These are phyloP conservation scores for Dendrolimus kikuchii DNA, from an alignment of 1,140 invertebrate genomes.

Conservation along the genomic window DNA sequence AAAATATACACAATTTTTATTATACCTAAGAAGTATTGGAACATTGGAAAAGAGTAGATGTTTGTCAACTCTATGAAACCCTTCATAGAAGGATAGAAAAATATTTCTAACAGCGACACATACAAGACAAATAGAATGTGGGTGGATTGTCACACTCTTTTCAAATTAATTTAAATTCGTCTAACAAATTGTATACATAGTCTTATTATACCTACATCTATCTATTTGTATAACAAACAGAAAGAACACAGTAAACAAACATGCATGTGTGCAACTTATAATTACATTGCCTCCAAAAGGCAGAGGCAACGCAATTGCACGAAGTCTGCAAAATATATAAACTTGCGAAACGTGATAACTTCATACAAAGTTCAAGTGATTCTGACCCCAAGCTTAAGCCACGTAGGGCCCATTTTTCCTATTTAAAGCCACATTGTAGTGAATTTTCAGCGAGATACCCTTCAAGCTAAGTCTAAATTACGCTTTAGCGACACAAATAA, in stretches of 20 bases:
- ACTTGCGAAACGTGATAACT: conserved; percentile 19
- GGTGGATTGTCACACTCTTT: no score
- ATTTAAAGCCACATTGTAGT: conserved; percentile 7
- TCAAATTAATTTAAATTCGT: not conserved
- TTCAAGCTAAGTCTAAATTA: conserved; percentile 45
- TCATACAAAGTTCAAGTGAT: conserved; percentile 8
- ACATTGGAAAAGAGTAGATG: no score
- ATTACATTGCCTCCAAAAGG: conserved; percentile 25
- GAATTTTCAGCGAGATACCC: conserved; percentile 34
- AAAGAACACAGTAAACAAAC: conserved; percentile 1
- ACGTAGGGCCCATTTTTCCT: conserved; percentile 24
- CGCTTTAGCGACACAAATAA: conserved; percentile 45
- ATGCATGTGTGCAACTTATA: conserved; percentile 22
- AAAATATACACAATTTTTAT: no score
- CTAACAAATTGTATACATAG: not conserved
- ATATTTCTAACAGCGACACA: no score
- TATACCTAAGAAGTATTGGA: no score
- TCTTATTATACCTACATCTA: not conserved
- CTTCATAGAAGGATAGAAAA: no score
- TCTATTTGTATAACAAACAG: not conserved
- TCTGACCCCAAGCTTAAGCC: conserved; percentile 13
- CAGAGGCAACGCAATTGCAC: conserved; percentile 39
- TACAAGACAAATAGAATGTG: no score
- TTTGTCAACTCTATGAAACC: no score
- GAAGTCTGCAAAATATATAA: conserved; percentile 37